Base-by-base conservation (phyloP, 2,888 invertebrate genomes). In the Leptogaster cylindrica region DNA sequence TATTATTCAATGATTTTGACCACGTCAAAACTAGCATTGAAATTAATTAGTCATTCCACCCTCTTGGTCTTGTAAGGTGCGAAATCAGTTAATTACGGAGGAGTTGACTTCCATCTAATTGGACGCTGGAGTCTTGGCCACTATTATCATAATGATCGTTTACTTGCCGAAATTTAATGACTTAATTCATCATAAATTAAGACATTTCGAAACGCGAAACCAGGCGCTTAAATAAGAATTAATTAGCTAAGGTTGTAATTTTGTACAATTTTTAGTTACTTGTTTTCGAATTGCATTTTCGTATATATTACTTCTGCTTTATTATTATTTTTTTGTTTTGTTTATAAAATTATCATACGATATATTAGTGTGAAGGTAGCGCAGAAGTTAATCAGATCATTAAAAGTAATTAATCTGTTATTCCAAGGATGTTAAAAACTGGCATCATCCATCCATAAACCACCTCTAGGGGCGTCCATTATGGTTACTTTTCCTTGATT, bases 341-440 rank as follows among this genome's bases (percentile, higher is more conserved):
- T 41, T 14, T 14, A 3, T 41, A 8, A 16, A 14, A 2, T 2
- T 16, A 41, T 7, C n/a, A n/a, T 18, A 41, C 36, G 39, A 55
- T 36, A 36, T 23, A 12, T 55, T 55, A 36, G 10, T 7, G 8
- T 20, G 23, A n/a, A n/a, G 33, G 33, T 28, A 44, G 18, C 61
- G 23, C 44, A 61, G 44, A 61, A 41, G 5, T 28, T 61, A 61
- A 61, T 41, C 61, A 44, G 61, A 44, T 61, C 61, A 61, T 61
- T 61, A 61, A 61, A 61, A 61, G 27, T 61, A 44, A 61, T 61
- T 61, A 61, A 44, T 61, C 16, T 61, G 20, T 41, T 61, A 61
- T 61, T 61, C 41, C 14, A 33, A 20, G 5, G 28, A 8, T 25
- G 48, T 27, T 25, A 25, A 25, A 23, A 25, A 16, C 61, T 20